Evolutionary conservation across 1,140 invertebrate species (phyloP), one percentile per base, ranked within the genome.

Genomic region (Wiebesia pumilae): DNA sequence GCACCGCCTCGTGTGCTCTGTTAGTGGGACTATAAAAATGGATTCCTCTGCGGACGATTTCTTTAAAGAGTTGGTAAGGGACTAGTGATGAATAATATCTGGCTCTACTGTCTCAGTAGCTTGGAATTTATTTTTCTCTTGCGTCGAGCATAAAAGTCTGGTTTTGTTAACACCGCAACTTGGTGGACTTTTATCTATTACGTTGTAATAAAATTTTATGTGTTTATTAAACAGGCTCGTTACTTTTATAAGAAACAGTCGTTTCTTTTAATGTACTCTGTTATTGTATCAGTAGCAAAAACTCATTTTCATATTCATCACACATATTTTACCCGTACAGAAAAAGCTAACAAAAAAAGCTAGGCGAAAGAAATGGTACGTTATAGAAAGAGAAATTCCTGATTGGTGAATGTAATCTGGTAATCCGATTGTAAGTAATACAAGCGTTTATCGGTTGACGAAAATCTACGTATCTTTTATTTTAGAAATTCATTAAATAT

Each of bases 1-100:
- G 33, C 12, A 67, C 78, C 78, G 84, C 80, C 79, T 81, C 14
- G 7, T 43, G 6, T 43, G 71, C 33, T 43, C 33, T 43, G 38
- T 43, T 75, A 40, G 71, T 43, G 4, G 3, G 16, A n/a, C 27
- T 40, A 33, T 24, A 38, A 75, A 83, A 83, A 83, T 83, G 69
- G 51, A 75, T 83, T 75, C 47, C 24, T 73, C 81, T 19, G 47
- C 12, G 12, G 54, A 58, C 27, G 24, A 65, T 65, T 81, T 38
- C 12, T 65, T 80, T 62, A 9, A 16, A 47, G 35, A 24, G 71
- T 51, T n/a, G 21, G 12, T 14, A 21, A 75, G 38, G 30, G n/a
- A 35, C 65, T 30, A 33, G 19, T 38, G 35, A 43, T 75, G 38
- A 75, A 75, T 75, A 43, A 75, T 75, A 33, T 43, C 19, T 75